Evolutionary conservation across 2,888 invertebrate genomes (phyloP).

Genomic region (Leptopilina myrica): DNA sequence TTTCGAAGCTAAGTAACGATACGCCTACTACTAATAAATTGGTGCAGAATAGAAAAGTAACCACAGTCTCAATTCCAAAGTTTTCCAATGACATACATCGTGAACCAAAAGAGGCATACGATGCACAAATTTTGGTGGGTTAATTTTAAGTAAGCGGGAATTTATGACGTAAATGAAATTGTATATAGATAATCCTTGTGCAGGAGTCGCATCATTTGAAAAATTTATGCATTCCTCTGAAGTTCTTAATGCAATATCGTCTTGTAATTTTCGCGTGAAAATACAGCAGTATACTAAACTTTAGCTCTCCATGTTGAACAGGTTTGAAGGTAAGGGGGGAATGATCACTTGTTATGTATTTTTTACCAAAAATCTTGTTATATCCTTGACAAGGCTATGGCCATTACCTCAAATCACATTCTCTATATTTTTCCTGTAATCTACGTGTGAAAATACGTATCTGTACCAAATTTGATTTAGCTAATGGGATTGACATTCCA

Average conservation of each 20-base stretch:
- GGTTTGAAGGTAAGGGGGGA: conserved; percentile 49
- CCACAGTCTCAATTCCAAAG: conserved; percentile 49
- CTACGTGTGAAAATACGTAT: no score
- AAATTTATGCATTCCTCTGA: conserved; percentile 42
- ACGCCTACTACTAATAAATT: not conserved
- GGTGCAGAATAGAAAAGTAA: conserved; percentile 49
- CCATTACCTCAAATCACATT: not conserved
- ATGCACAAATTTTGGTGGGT: conserved; percentile 53
- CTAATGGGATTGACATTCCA: no score
- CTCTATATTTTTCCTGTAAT: no score
- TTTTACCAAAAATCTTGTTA: conserved; percentile 48
- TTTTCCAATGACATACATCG: conserved; percentile 53
- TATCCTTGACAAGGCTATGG: conserved; percentile 40
- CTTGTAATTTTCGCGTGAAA: no score
- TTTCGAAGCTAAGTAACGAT: not conserved
- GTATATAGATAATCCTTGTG: conserved; percentile 46
- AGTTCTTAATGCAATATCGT: conserved; percentile 42
- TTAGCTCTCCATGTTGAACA: conserved; percentile 43
- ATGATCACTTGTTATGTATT: no score
- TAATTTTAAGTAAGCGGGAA: conserved; percentile 45
- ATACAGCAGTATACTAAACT: conserved; percentile 48
- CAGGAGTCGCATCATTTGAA: conserved; percentile 43
- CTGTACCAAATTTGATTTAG: no score
- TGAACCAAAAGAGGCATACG: conserved; percentile 47
- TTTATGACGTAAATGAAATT: conserved; percentile 46